Conservation (phyloP, 2,888 invertebrate species). For the Blomia tropicalis region DNA sequence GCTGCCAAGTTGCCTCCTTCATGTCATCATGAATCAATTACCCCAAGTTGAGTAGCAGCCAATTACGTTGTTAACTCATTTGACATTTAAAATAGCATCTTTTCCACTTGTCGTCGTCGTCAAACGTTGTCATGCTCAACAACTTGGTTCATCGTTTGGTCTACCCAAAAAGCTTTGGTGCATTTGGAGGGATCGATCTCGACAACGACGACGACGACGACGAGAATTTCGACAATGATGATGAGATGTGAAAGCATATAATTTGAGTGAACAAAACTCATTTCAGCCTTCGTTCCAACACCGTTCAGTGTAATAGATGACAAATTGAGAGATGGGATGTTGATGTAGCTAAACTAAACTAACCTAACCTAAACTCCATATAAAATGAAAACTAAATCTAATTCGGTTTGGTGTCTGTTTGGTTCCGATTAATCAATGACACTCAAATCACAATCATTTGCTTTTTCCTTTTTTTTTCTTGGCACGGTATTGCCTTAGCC, state of each 20-base stretch:
- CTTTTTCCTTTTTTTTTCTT: too few relatives aligned
- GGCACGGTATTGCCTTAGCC: too few relatives aligned
- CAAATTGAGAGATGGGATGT: not conserved
- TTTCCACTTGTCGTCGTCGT: not conserved
- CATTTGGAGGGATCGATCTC: not conserved
- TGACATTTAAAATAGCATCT: conserved; percentile 13
- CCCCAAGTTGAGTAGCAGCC: conserved; percentile 4
- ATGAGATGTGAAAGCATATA: conserved; percentile 1
- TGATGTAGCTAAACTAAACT: too few relatives aligned
- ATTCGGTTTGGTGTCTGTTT: not conserved
- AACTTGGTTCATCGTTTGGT: too few relatives aligned
- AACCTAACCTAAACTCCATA: too few relatives aligned
- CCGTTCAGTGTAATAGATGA: conserved; percentile 3
- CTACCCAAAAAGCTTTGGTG: too few relatives aligned
- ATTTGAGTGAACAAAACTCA: not conserved
- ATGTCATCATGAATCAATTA: conserved; percentile 13
- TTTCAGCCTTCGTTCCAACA: not conserved
- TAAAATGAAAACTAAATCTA: not conserved
- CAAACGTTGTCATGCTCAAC: too few relatives aligned
- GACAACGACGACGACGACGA: not conserved
- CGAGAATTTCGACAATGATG: not conserved
- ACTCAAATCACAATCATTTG: too few relatives aligned
- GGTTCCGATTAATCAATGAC: not conserved
- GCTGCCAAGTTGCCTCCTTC: too few relatives aligned
- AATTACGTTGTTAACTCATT: conserved; percentile 15